Evolutionary conservation across 2,888 invertebrate species (phyloP), one percentile per base, ranked within the genome.

Genomic region (Polydesmus complanatus): DNA sequence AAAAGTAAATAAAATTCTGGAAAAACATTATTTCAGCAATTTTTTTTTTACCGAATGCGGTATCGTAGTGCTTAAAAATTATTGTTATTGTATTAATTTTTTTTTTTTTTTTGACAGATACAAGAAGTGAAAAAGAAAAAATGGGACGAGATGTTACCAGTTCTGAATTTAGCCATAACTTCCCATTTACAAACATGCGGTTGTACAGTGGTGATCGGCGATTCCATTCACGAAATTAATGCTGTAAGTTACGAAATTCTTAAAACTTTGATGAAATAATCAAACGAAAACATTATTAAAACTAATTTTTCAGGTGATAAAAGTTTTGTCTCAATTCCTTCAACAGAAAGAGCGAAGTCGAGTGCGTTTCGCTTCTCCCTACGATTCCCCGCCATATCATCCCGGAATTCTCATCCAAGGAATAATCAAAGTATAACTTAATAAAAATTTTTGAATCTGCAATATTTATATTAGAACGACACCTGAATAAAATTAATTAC

Each of bases 121-220:
- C 52, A 5, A n/a, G 52, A 51, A 51, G 52, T 11, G 11, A 51
- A 22, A 37, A n/a, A n/a, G n/a, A n/a, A n/a, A n/a, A n/a, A n/a
- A n/a, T n/a, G n/a, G 37, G 37, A 37, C 37, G 37, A 37, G 37
- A 37, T 37, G 8, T 14, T 8, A 37, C 14, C 14, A 14, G 5
- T 52, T 58, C 18, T 58, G n/a, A 27, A 53, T 14, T 23, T 18
- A 11, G 62, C 56, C 21, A 23, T 62, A 25, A 60, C 59, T 22
- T 62, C 60, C 2, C 62, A 62, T 37, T n/a, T 62, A 23, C 62
- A 62, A 27, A 60, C 60, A 11, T 61, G 54, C 27, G 61, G 62
- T 22, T 56, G 56, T 53, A 49, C 60, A 26, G 53, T 62, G 25
- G 60, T 62, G 3, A 61, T 55, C 11, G 62, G 62, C 25, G 59